Percentiles rank a stretch among this genome's conserved stretches.
Evolutionary conservation across 2,113 vertebrate genomes (phyloP).

Genomic region (Sinocyclocheilus anshuiensis): DNA sequence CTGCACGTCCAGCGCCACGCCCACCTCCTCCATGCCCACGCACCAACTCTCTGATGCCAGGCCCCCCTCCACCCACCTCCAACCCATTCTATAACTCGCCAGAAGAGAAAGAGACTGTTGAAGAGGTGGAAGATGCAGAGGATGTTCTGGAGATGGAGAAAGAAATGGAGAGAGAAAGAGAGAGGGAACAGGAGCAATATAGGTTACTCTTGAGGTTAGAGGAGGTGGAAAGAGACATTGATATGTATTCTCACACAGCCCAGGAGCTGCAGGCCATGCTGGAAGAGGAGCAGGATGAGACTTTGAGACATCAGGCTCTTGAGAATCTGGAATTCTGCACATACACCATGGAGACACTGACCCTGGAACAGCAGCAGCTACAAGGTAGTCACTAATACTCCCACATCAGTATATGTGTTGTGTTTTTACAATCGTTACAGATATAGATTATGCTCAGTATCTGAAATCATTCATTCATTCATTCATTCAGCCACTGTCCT

Average conservation of each 20-base stretch:
- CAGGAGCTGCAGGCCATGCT: conserved; percentile 81
- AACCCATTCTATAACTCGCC: conserved; percentile 55
- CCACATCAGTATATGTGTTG: too few relatives aligned
- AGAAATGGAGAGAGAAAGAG: conserved; percentile 70
- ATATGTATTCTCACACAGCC: conserved; percentile 80
- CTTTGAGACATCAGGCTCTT: conserved; percentile 76
- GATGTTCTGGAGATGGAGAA: conserved; percentile 62
- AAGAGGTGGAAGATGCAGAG: conserved; percentile 57
- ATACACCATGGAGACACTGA: conserved; percentile 84
- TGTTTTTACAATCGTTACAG: too few relatives aligned
- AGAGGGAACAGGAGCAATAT: conserved; percentile 68
- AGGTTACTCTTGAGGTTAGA: conserved; percentile 78
- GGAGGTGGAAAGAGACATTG: conserved; percentile 87
- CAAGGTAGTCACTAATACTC: conserved; percentile 61
- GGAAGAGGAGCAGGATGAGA: conserved; percentile 80
- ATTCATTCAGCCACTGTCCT: background rate
- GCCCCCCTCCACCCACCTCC: conserved; percentile 43
- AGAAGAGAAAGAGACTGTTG: conserved; percentile 26
- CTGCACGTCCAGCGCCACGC: conserved; percentile 83
- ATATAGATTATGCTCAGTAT: too few relatives aligned
- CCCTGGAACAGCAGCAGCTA: conserved; percentile 86
- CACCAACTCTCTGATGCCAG: conserved; percentile 46
- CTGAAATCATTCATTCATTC: too few relatives aligned
- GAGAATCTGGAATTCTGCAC: conserved; percentile 88
- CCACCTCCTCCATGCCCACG: conserved; percentile 78